These are phyloP conservation scores for Philereme vetulata DNA, from an alignment of 2,888 invertebrate genomes.

Conservation along the genomic window DNA sequence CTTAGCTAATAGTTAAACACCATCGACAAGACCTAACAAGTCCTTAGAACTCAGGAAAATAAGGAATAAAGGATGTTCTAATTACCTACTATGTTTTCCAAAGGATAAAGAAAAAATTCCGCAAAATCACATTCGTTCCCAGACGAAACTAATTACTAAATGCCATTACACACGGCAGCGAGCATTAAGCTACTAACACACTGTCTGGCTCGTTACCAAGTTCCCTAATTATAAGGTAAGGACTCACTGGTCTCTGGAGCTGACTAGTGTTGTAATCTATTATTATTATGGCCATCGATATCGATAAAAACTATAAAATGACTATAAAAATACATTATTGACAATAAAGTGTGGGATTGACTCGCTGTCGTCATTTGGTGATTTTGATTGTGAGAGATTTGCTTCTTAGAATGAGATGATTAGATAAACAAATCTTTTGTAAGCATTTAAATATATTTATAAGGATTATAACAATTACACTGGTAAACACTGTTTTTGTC, in stretches of 20 bases:
- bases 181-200: conserved; percentile 63
- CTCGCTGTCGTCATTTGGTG: conserved; percentile 4
- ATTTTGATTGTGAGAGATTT: conserved; percentile 12
- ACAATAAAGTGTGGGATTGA: conserved; percentile 3
- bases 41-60: too few relatives aligned
- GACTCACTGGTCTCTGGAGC: conserved; percentile 42
- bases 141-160: conserved; percentile 35
- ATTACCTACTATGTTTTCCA: too few relatives aligned
- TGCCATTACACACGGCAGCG: conserved; percentile 57
- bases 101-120: background rate
- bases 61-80: too few relatives aligned
- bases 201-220: conserved; percentile 56
- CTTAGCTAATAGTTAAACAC: too few relatives aligned
- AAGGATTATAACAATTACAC: too few relatives aligned
- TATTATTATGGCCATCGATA: conserved; percentile 20
- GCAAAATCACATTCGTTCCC: conserved; percentile 28
- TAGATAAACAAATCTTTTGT: too few relatives aligned
- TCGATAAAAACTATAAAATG: conserved; percentile 35
- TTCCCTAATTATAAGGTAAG: conserved; percentile 63
- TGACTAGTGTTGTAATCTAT: conserved; percentile 39
- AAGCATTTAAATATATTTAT: too few relatives aligned
- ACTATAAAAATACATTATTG: conserved; percentile 35
- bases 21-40: too few relatives aligned
- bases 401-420: background rate
- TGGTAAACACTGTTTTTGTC: too few relatives aligned